Evolutionary conservation across 2,888 invertebrate genomes (phyloP).

Genomic region (Villa cingulata): DNA sequence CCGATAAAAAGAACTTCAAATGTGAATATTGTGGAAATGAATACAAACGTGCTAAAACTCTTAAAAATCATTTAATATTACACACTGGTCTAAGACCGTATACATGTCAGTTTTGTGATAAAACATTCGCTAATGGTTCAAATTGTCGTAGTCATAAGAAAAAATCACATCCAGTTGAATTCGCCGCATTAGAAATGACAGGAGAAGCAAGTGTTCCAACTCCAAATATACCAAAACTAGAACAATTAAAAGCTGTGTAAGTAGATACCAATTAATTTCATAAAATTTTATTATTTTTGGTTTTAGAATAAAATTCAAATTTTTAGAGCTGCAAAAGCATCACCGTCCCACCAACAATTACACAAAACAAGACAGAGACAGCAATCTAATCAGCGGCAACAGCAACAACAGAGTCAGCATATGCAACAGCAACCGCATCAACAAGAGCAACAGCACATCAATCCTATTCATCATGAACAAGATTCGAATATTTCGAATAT

Average conservation of each 20-base stretch:
- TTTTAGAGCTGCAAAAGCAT: too few relatives aligned
- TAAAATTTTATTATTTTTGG: too few relatives aligned
- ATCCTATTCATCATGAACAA: too few relatives aligned
- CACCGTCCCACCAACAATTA: too few relatives aligned
- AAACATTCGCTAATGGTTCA: constrained; percentile 34
- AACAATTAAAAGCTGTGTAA: constrained; percentile 30
- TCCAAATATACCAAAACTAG: constrained; percentile 28
- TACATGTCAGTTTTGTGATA: constrained; percentile 32
- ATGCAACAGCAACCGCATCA: neutral
- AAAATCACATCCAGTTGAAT: constrained; percentile 30
- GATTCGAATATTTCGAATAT: too few relatives aligned
- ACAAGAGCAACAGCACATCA: too few relatives aligned
- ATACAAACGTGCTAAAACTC: constrained; percentile 33
- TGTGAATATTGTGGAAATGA: constrained; percentile 30
- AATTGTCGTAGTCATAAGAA: constrained; percentile 36
- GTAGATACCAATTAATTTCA: too few relatives aligned
- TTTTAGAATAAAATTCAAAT: too few relatives aligned
- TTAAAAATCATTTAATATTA: constrained; percentile 33
- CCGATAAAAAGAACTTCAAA: constrained; percentile 29
- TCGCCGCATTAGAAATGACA: constrained; percentile 31
- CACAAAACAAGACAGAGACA: too few relatives aligned
- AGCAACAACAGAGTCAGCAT: neutral
- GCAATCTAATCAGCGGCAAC: neutral
- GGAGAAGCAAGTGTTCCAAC: constrained; percentile 23
- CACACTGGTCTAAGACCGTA: constrained; percentile 34